Evolutionary conservation across 1,140 invertebrate genomes (phyloP).

Genomic region (Globodera ellingtonae): DNA sequence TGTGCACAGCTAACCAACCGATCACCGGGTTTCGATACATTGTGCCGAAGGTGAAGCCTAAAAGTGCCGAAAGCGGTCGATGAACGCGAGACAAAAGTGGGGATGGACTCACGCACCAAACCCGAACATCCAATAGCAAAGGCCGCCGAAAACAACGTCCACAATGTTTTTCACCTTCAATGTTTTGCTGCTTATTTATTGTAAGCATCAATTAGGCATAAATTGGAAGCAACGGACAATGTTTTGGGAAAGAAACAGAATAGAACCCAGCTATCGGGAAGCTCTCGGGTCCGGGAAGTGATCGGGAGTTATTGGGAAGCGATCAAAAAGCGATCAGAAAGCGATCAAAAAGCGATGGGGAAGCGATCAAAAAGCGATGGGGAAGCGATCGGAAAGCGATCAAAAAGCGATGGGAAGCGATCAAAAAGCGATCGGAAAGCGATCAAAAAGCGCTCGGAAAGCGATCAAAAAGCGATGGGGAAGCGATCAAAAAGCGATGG

Average conservation of each 20-base stretch:
- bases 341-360: no score
- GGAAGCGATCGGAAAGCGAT: background rate
- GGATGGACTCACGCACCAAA: constrained; percentile 69
- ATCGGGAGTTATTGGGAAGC: background rate
- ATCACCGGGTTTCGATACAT: constrained; percentile 75
- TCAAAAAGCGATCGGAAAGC: no score
- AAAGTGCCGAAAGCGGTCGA: background rate
- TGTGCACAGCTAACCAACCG: constrained; percentile 55
- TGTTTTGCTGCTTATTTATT: constrained; percentile 73
- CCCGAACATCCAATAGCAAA: constrained; percentile 92
- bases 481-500: background rate
- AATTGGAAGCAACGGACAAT: no score
- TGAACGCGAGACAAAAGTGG: background rate
- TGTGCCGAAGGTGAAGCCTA: constrained; percentile 79
- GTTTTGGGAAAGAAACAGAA: no score
- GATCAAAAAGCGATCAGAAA: no score
- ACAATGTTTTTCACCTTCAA: constrained; percentile 73
- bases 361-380: no score
- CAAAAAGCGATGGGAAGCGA: background rate
- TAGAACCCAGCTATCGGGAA: no score
- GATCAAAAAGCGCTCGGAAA: no score
- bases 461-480: no score
- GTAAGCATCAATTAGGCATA: no score
- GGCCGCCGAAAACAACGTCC: constrained; percentile 85
- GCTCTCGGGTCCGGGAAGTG: background rate